Evolutionary conservation across 2,888 invertebrate species (phyloP).

Genomic region (Strigamia maritima): DNA sequence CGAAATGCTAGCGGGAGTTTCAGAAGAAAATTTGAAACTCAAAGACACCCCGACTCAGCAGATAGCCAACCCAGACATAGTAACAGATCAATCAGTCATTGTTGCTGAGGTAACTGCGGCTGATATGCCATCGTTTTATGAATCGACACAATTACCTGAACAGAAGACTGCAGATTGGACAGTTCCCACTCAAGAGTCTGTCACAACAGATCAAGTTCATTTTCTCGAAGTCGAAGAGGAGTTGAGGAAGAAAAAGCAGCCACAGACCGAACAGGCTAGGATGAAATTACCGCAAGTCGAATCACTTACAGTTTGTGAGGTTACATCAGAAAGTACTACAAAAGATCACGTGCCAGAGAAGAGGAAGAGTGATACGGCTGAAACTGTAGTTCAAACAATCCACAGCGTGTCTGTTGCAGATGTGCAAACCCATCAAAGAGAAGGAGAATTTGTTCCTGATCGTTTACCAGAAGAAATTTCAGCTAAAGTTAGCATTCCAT

Average conservation of each 20-base stretch:
- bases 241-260: neutral
- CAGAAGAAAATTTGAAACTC: conserved; percentile 43
- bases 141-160: conserved; percentile 41
- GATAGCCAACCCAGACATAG: conserved; percentile 39
- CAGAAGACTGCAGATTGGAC: conserved; percentile 38
- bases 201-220: neutral
- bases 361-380: conserved; percentile 32
- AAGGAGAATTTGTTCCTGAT: conserved; percentile 40
- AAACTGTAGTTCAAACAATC: conserved; percentile 34
- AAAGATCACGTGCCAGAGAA: conserved; percentile 39
- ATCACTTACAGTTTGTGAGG: conserved; percentile 44
- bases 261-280: conserved; percentile 35
- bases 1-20: conserved; percentile 43
- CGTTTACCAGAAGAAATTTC: conserved; percentile 22
- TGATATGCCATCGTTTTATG: conserved; percentile 40
- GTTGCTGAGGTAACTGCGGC: conserved; percentile 41
- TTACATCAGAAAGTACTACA: conserved; percentile 41
- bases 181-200: conserved; percentile 33
- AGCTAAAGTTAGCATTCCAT: conserved; percentile 39
- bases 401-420: conserved; percentile 38
- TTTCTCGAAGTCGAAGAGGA: conserved; percentile 28
- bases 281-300: conserved; percentile 41
- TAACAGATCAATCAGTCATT: conserved; percentile 39
- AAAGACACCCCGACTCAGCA: conserved; percentile 37
- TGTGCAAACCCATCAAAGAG: conserved; percentile 35